phyloP scores from a whole-genome alignment of 2,113 vertebrate genomes.

The Aldabrachelys gigantea region DNA sequence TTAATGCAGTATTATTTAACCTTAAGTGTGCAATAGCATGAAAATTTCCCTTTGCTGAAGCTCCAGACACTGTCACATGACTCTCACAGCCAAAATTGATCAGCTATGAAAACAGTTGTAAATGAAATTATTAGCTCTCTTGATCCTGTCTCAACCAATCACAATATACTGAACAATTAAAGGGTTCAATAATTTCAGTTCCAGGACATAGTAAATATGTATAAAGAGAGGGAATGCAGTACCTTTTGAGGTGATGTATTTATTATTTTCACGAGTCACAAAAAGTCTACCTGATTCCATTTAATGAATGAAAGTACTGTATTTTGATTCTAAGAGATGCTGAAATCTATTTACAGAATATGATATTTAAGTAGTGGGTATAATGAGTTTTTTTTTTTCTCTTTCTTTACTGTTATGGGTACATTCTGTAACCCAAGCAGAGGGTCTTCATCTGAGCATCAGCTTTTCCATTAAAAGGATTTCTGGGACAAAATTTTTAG shows the following conservation, averaged over 20 bases:
- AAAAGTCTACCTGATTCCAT: not conserved
- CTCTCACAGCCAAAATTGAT: not conserved
- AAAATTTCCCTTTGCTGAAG: not conserved
- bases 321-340: not conserved
- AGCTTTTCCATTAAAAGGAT: not conserved
- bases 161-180: not conserved
- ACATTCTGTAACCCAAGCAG: not conserved
- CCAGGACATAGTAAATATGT: not conserved
- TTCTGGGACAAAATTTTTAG: not conserved
- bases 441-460: not conserved
- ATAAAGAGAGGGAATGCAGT: not conserved
- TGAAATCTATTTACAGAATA: rapidly evolving
- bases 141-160: not conserved
- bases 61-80: not conserved
- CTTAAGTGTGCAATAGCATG: rapidly evolving
- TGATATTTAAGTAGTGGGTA: rapidly evolving
- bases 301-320: slow-evolving; percentile 13
- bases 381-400: not conserved
- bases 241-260: not conserved
- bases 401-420: not conserved
- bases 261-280: not conserved
- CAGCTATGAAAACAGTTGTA: not conserved
- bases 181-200: not conserved
- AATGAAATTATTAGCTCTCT: not conserved
- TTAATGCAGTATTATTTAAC: not conserved